Evolutionary conservation across 2,888 invertebrate genomes (phyloP).

Genomic region (Coecobrya sp.): DNA sequence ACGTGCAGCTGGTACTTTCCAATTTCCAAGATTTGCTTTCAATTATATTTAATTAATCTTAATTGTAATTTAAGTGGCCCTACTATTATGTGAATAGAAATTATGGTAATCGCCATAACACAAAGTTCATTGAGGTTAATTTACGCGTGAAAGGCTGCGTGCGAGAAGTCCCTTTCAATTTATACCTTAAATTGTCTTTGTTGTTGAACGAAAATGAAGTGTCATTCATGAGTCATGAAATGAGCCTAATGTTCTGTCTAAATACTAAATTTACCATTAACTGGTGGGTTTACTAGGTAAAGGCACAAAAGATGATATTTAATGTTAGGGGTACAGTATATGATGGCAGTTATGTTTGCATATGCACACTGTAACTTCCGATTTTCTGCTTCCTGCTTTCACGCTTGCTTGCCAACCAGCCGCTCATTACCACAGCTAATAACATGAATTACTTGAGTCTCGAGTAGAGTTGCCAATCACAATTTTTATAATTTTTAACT

Average conservation of each 20-base stretch:
- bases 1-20: slow-evolving; percentile 6
- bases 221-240: neutral
- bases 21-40: neutral
- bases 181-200: neutral
- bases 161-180: neutral
- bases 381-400: slow-evolving; percentile 28
- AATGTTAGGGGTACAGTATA: too few relatives aligned
- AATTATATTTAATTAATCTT: neutral
- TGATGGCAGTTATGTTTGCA: slow-evolving; percentile 7
- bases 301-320: neutral
- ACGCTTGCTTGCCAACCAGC: neutral
- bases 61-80: slow-evolving; percentile 8
- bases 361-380: slow-evolving; percentile 18
- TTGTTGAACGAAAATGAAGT: neutral
- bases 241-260: too few relatives aligned
- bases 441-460: neutral
- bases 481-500: too few relatives aligned
- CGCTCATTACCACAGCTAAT: neutral
- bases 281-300: neutral
- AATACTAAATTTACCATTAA: too few relatives aligned
- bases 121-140: neutral
- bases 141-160: neutral
- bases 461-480: too few relatives aligned
- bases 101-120: neutral
- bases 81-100: neutral